Base-by-base conservation (phyloP, 2,888 invertebrate species). In the Camptogramma bilineatum region DNA sequence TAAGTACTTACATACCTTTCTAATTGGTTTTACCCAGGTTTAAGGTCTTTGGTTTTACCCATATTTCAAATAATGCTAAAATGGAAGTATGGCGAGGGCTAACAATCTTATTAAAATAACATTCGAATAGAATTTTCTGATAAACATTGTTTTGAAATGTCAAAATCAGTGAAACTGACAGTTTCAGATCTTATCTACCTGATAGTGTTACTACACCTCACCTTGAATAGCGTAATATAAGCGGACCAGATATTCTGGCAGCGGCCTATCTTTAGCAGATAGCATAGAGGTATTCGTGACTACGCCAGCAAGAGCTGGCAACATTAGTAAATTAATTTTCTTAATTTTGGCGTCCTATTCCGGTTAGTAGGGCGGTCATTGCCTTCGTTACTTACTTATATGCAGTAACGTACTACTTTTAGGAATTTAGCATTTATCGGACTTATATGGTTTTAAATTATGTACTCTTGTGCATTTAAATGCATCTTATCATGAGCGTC, bases 341-440 rank as follows among this genome's bases (percentile, higher is more conserved):
- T 53, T 55, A 66, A 61, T 66, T 76, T 85, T 86, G 82, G 83
- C 85, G 73, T 77, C 70, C 75, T 71, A 81, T 81, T 68, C 84
- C 83, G 87, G 88, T 86, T 83, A 89, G 80, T 87, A 74, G 82
- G 83, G 69, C 88, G 88, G 90, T 87, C 90, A 79, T 85, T 88
- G 86, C 81, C 87, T 77, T 70, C 69, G 51, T 50, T 57, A 61
- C 65, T 48, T 64, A 53, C 51, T 47, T 44, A 64, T 48, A 31
- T 66, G 54, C 57, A 13, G 51, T 48, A 46, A 62, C 50, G 61
- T 64, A 48, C 34, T 34, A 54, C 13, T 47, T 66, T 51, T 56
- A 47, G 21, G 17, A 48, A 28, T 28, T 28, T 39, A 8, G 4
- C 39, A 28, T 1, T 3, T 28, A 4, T 3, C 28, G 5, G 28